A percentile compares a stretch with the other conserved stretches of the same genome.
Evolutionary conservation across 2,797 vertebrate genomes (phyloP).

Genomic region (Coendou prehensilis): DNA sequence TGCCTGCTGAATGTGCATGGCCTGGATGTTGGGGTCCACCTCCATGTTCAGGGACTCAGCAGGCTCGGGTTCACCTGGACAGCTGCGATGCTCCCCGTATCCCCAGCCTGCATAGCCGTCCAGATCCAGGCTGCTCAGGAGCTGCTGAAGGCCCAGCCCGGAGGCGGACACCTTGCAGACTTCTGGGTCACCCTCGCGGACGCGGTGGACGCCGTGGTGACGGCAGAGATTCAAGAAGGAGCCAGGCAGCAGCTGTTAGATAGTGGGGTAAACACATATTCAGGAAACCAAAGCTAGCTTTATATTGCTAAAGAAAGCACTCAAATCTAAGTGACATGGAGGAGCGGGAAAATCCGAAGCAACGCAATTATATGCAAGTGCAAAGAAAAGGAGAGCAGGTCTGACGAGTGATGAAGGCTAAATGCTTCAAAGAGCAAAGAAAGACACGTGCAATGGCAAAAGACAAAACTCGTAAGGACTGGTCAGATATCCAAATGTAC

Average conservation of each 20-base stretch:
- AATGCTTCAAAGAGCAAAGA: not conserved
- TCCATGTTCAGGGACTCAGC: conserved; percentile 92
- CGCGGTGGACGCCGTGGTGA: conserved; percentile 68
- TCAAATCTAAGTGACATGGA: not conserved
- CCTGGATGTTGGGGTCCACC: conserved; percentile 94
- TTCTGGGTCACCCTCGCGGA: conserved; percentile 79
- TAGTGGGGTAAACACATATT: not conserved
- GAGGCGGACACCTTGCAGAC: conserved; percentile 75
- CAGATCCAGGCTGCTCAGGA: conserved; percentile 72
- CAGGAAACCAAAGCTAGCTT: not conserved
- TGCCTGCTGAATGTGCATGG: conserved; percentile 95
- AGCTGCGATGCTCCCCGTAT: conserved; percentile 87
- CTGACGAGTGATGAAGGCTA: not conserved
- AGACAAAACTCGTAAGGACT: not conserved
- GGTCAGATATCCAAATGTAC: not conserved
- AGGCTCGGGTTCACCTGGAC: conserved; percentile 94
- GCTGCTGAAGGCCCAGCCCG: conserved; percentile 91
- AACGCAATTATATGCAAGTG: not conserved
- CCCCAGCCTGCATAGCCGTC: not conserved
- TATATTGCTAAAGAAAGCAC: not conserved
- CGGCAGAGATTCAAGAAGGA: not conserved
- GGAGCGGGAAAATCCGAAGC: not conserved
- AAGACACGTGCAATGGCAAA: not conserved
- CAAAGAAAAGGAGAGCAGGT: not conserved
- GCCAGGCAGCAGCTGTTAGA: conserved; percentile 18